Conservation (phyloP, 2,888 invertebrate genomes). For the Volucella inanis region DNA sequence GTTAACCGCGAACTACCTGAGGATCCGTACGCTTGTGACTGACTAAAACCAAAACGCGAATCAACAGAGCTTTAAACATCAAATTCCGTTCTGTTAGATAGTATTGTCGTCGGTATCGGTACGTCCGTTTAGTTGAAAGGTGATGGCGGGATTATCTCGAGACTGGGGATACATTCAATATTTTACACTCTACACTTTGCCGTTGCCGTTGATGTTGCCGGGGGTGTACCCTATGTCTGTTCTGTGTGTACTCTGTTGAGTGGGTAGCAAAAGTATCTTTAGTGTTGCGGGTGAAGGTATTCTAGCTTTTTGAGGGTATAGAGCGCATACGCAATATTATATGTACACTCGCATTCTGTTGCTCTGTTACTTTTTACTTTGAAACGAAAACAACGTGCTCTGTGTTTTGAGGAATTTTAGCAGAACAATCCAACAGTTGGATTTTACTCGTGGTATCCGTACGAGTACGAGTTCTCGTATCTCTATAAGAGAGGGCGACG, state of each 20-base stretch:
- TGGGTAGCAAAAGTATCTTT: constrained; percentile 29
- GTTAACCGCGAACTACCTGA: constrained; percentile 79
- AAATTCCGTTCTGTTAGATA: constrained; percentile 54
- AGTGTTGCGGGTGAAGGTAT: constrained; percentile 24
- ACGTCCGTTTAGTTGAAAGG: not conserved
- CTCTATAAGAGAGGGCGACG: constrained; percentile 16
- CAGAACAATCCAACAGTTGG: constrained; percentile 68
- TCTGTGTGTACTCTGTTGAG: constrained; percentile 18
- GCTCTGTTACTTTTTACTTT: constrained; percentile 60
- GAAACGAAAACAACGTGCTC: constrained; percentile 39
- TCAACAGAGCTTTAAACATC: constrained; percentile 64
- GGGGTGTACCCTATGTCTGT: constrained; percentile 15
- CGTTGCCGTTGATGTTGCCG: constrained; percentile 4
- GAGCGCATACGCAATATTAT: constrained; percentile 69
- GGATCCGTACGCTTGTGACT: constrained; percentile 81
- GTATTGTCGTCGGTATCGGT: not conserved
- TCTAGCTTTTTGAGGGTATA: constrained; percentile 31
- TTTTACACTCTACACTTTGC: no score
- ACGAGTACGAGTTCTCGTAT: not conserved
- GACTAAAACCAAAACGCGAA: constrained; percentile 77
- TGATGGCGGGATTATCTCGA: constrained; percentile 59
- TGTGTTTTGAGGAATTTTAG: constrained; percentile 39
- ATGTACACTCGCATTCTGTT: constrained; percentile 36
- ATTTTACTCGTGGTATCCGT: constrained; percentile 14
- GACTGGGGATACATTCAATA: constrained; percentile 45